Conservation (phyloP, 64 coral and sea anemone species). For the Orbicella faveolata region DNA sequence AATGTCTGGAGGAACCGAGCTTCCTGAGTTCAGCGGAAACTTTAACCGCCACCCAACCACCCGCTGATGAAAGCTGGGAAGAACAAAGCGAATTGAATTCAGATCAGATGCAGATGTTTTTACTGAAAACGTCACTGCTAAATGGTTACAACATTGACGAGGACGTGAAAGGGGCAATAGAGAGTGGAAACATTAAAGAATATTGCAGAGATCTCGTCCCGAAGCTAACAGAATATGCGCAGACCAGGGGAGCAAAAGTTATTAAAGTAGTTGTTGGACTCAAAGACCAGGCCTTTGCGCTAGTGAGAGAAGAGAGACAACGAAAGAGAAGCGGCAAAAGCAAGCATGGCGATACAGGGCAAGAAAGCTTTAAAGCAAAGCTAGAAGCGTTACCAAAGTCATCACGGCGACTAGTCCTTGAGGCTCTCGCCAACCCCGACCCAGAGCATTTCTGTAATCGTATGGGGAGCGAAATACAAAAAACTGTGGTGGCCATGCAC, state of each 20-base stretch:
- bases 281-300: neutral
- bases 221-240: neutral
- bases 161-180: neutral
- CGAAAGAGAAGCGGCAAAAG: neutral
- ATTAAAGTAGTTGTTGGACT: neutral
- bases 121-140: neutral
- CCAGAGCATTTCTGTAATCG: neutral
- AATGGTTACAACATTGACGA: neutral
- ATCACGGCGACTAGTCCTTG: neutral
- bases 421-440: neutral
- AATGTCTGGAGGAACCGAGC: neutral
- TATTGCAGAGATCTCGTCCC: slow-evolving; percentile 1
- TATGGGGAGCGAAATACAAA: neutral
- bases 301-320: neutral
- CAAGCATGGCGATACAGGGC: neutral
- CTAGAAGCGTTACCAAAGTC: neutral
- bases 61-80: neutral
- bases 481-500: neutral
- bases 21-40: neutral
- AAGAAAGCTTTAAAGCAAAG: neutral
- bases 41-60: no score
- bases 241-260: neutral
- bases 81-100: neutral
- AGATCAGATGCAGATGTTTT: neutral
- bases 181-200: neutral